Conservation (phyloP, 2,888 invertebrate genomes). For the Sylvicola fuscatus region DNA sequence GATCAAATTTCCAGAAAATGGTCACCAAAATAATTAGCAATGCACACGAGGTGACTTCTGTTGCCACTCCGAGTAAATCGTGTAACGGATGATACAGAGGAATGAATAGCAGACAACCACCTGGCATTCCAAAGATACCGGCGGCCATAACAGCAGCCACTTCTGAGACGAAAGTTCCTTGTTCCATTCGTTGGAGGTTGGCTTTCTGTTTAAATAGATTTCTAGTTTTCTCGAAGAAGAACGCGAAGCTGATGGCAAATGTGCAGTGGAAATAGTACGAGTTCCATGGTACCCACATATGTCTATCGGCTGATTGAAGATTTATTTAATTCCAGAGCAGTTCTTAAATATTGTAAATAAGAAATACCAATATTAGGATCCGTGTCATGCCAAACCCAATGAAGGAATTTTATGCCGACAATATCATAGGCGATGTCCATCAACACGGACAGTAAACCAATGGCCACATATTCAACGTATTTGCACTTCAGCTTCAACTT, state of each 20-base stretch:
- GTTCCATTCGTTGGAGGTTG: constrained; percentile 32
- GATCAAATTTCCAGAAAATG: constrained; percentile 28
- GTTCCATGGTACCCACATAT: constrained; percentile 70
- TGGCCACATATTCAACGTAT: constrained; percentile 40
- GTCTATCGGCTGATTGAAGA: constrained; percentile 32
- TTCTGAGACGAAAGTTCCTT: constrained; percentile 22
- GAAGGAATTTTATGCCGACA: constrained; percentile 51
- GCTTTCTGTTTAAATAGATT: constrained; percentile 28
- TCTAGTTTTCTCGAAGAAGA: constrained; percentile 40
- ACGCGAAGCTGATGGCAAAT: constrained; percentile 50
- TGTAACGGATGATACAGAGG: constrained; percentile 59
- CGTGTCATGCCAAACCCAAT: constrained; percentile 72
- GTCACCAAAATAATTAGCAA: constrained; percentile 36
- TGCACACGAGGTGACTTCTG: constrained; percentile 48
- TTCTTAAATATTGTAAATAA: constrained; percentile 25
- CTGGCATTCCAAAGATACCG: constrained; percentile 44
- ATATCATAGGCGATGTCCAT: constrained; percentile 66
- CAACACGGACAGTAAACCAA: constrained; percentile 47
- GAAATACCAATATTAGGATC: constrained; percentile 38
- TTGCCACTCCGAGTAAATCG: constrained; percentile 42
- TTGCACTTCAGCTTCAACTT: constrained; percentile 29
- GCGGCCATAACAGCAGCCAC: constrained; percentile 33
- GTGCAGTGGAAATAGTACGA: constrained; percentile 64
- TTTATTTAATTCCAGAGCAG: neutral
- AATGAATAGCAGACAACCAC: constrained; percentile 49